Conservation (phyloP, 2,797 vertebrate genomes). For the Podargus strigoides region DNA sequence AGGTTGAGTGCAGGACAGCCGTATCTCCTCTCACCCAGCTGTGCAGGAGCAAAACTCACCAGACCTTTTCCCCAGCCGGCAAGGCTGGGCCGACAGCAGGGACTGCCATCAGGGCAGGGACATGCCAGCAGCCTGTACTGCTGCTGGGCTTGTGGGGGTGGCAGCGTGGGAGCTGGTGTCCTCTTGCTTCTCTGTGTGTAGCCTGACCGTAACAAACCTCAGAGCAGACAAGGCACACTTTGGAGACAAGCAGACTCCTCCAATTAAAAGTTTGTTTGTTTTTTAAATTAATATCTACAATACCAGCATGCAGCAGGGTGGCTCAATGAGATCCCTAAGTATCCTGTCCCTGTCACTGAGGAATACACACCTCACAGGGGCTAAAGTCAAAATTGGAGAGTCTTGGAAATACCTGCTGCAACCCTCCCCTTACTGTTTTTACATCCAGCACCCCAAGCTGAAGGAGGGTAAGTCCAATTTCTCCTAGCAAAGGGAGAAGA, state of each 20-base stretch:
- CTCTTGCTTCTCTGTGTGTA: not conserved
- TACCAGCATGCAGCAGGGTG: not conserved
- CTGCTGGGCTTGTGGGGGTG: not conserved
- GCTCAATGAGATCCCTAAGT: not conserved
- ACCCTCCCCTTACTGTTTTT: not conserved
- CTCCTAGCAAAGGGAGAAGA: not conserved
- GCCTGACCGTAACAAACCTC: not conserved
- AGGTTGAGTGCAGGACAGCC: not conserved
- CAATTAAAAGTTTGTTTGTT: not conserved
- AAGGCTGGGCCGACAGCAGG: not conserved
- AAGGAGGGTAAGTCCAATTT: not conserved
- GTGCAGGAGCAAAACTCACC: rapidly evolving
- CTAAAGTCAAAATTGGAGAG: not conserved
- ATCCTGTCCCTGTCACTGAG: not conserved
- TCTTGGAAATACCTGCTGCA: not conserved
- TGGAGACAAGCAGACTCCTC: not conserved
- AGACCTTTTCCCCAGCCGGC: not conserved
- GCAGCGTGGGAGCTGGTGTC: not conserved
- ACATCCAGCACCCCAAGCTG: not conserved
- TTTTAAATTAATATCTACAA: not conserved
- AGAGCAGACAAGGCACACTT: not conserved
- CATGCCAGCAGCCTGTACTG: not conserved
- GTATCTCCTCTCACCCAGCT: not conserved
- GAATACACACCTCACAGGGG: not conserved
- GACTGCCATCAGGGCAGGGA: rapidly evolving